Evolutionary conservation across 2,888 invertebrate genomes (phyloP), one percentile per base, ranked within the genome.

Genomic region (Hedya salicella): DNA sequence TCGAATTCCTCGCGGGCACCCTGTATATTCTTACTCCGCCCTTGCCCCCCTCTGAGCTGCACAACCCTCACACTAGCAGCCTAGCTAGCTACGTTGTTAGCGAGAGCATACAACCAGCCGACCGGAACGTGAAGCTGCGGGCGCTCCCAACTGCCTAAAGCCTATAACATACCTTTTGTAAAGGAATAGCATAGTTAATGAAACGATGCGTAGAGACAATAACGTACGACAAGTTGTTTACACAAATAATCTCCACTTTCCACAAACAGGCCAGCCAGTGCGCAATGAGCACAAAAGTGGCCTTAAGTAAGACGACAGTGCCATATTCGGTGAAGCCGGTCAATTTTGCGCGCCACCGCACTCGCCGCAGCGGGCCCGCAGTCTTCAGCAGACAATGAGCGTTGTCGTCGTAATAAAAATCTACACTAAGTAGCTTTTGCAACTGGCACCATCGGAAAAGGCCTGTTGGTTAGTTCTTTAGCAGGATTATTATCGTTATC

Each of bases 221-320:
- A 9, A 21, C 19, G 30, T 32, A 21, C 42, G 11, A 19, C 62
- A 44, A 8, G 16, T 39, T 44, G 17, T 36, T n/a, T 25, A 50
- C 21, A 44, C 13, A n/a, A 66, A 54, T 48, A 42, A 42, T 78
- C 95, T 95, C 91, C n/a, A n/a, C n/a, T n/a, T n/a, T 97, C 99
- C 99, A 99, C 83, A 99, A 96, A 90, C 99, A 99, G 66, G 99
- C 99, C 87, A 99, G 94, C 99, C 99, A 99, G 93, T 99, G 99
- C 75, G 99, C 99, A 85, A 99, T 98, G 73, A 99, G 95, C 69
- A 98, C 98, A 93, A 99, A 99, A 65, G 98, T 98, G 73, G 98
- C 97, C 98, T 99, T 98, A 74, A 99, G 95, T 73, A 99, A 95
- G 76, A 99, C 99, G 73, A 99, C 99, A 65, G 99, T 98, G 77